Evolutionary conservation across 2,113 vertebrate genomes (phyloP), one percentile per base, ranked within the genome.

Genomic region (Halcyon senegalensis): DNA sequence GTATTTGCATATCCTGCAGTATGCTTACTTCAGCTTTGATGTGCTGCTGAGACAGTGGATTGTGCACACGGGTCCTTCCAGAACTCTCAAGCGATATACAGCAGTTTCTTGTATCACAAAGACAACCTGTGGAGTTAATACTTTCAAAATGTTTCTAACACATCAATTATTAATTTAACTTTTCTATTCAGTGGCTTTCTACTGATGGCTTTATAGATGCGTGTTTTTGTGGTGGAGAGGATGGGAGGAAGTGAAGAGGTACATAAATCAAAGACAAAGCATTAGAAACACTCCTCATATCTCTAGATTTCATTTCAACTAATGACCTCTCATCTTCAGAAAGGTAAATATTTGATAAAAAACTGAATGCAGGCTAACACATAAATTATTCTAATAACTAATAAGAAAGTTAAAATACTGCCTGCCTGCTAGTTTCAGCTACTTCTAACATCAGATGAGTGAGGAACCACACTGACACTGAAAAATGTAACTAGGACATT

Each of bases 81-180:
- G 39, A 77, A 75, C 16, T 56, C 69, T 75, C 43, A 67, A 77
- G 72, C 81, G 28, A 81, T 10, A 59, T 2, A 35, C 5, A 64
- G 23, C 4, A 67, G 64, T 79, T 74, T 84, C 53, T 46, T 51
- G 23, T 31, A 72, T 35, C 23, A 51, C 17, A 92, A 75, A 81
- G 59, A 6, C 48, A 82, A 72, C 15, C 30, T 23, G 5, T 39
- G 18, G 23, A 73, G 51, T 67, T 90, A 60, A 33, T 60, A 70
- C 31, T 78, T 92, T 75, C 7, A 70, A 87, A 70, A 74, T 39
- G 4, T 56, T 77, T 81, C 33, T 67, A 74, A 46, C 7, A 41
- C 19, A 94, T 95, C 16, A 72, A 68, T 91, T 94, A 90, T 85
- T 93, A 79, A 95, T 82, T 89, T 76, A 43, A 30, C 15, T 50